Evolutionary conservation across 2,113 vertebrate genomes (phyloP).

Genomic region (Calcarius ornatus): DNA sequence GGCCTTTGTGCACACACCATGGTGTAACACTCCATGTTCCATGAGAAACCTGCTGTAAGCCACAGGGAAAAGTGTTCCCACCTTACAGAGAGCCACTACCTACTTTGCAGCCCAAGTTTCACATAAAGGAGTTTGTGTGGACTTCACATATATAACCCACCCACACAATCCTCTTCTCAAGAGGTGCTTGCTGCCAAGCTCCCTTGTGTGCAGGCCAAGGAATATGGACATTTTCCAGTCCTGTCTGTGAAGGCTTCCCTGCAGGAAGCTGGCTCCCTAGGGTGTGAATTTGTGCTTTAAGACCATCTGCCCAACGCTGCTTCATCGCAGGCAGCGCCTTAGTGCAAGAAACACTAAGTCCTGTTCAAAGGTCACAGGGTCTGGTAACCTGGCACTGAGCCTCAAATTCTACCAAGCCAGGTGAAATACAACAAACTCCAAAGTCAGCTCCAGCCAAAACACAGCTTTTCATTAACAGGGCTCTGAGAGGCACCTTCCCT

Average conservation of each 20-base stretch:
- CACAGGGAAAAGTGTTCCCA: not conserved
- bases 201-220: not conserved
- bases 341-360: not conserved
- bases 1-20: fast-evolving
- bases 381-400: not conserved
- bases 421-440: not conserved
- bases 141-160: not conserved
- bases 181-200: not conserved
- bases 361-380: not conserved
- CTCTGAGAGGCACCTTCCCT: not conserved
- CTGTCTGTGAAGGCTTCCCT: not conserved
- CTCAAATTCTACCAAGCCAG: not conserved
- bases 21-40: not conserved
- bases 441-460: not conserved
- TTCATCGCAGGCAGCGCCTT: not conserved
- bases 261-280: not conserved
- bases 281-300: not conserved
- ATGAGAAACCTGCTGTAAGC: not conserved
- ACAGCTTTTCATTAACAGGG: not conserved
- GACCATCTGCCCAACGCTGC: not conserved
- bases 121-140: not conserved
- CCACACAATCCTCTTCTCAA: not conserved
- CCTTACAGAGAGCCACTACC: fast-evolving
- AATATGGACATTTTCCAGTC: not conserved
- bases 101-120: not conserved